These are phyloP conservation scores for Elymnias hypermnestra DNA, from an alignment of 1,140 invertebrate species.

Conservation along the genomic window DNA sequence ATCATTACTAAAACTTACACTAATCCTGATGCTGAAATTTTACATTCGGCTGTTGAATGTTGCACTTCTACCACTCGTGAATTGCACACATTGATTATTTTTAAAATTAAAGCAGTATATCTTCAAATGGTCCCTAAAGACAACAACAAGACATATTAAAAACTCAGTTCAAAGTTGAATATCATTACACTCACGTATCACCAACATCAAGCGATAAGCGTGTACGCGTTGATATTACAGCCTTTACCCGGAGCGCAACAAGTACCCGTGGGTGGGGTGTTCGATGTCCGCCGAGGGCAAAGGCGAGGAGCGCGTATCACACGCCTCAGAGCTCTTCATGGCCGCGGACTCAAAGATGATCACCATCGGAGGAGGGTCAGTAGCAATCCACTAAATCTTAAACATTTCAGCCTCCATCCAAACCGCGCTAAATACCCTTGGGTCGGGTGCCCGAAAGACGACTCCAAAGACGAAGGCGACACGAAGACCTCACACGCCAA, in stretches of 20 bases:
- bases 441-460: slow-evolving; percentile 81
- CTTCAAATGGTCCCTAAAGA: too few species aligned
- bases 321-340: slow-evolving; percentile 96
- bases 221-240: slow-evolving; percentile 65
- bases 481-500: slow-evolving; percentile 83
- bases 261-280: slow-evolving; percentile 94
- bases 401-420: slow-evolving; percentile 81
- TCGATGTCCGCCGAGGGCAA: slow-evolving; percentile 74
- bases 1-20: too few species aligned
- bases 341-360: slow-evolving; percentile 96
- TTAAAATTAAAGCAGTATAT: too few species aligned
- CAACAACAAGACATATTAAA: too few species aligned
- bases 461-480: slow-evolving; percentile 76
- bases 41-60: too few species aligned
- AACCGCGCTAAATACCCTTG: slow-evolving; percentile 92
- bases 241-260: slow-evolving; percentile 89
- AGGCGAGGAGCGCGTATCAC: slow-evolving; percentile 80
- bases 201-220: neutral
- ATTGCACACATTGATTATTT: too few species aligned
- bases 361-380: slow-evolving; percentile 81
- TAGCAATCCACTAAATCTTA: slow-evolving; percentile 2
- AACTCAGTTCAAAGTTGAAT: too few species aligned
- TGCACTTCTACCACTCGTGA: too few species aligned
- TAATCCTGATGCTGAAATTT: too few species aligned
- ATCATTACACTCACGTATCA: too few species aligned